Base-by-base conservation (phyloP, 2,113 vertebrate genomes). In the Smithornis capensis region DNA sequence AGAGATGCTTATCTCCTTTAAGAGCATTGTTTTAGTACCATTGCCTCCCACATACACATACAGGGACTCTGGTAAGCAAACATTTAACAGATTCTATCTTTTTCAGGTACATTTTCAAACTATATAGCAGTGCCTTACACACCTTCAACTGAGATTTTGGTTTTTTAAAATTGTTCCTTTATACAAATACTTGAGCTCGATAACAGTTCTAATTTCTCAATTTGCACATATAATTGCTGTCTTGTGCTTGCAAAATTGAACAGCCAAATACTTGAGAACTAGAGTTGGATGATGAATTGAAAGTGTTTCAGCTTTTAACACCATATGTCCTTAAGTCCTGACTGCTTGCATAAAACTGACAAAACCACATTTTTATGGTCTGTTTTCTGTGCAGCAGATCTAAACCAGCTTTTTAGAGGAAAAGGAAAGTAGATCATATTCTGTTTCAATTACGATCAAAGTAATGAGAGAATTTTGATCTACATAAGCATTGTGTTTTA, bases 221-320 rank as follows among this genome's bases (percentile, higher is more conserved):
- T 89, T 86, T 92, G 69, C 68, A 77, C 33, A 35, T 78, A 52
- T 87, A 97, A 93, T 87, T 95, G 68, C 60, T 90, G 31, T 89
- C 64, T 75, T 90, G 68, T 87, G 33, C 55, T 77, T 90, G 64
- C 50, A 81, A 92, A 86, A 81, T 88, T 59, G 45, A 90, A 44
- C 83, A 83, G 47, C 4, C 42, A 78, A 81, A 90, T 59, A 44
- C 29, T 90, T 77, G 45, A 89, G 64, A 92, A 59, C 42, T 59
- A 40, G 76, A 79, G 18, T 64, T 91, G 52, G 83, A 91, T 93
- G 94, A 94, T 94, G 33, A 93, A 94, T 92, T 89, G 77, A 65
- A 95, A 89, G 40, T 82, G 44, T 76, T 94, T 95, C 86, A 89
- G 8, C 89, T 91, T 96, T 87, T 94, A 94, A 91, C 87, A 90